Conservation (phyloP, 2,797 vertebrate species). For the Pangasius djambal region DNA sequence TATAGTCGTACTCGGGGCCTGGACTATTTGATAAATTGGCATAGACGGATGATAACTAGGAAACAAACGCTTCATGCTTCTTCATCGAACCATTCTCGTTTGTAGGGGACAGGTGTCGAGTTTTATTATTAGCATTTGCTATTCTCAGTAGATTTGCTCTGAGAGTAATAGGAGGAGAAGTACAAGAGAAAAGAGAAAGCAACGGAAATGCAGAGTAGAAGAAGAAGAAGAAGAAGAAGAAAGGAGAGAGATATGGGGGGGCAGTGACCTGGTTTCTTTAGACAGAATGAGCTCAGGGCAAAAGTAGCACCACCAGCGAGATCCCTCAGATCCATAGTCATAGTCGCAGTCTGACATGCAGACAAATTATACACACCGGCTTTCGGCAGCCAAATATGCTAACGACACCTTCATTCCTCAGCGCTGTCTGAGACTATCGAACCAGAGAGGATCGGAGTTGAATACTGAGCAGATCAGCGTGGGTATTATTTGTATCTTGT, state of each 20-base stretch:
- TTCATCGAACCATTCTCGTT: neutral
- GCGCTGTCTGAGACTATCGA: neutral
- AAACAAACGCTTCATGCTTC: conserved; percentile 58
- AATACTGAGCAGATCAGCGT: conserved; percentile 10
- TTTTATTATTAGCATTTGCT: conserved; percentile 37
- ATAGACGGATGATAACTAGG: conserved; percentile 60
- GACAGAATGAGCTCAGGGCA: conserved; percentile 77
- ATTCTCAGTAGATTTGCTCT: conserved; percentile 37
- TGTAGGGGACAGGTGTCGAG: conserved; percentile 22
- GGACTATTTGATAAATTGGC: conserved; percentile 61
- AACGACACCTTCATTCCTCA: conserved; percentile 12
- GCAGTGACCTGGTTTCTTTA: conserved; percentile 75
- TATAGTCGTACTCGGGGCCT: conserved; percentile 65
- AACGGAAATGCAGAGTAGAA: neutral
- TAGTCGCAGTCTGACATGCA: conserved; percentile 29
- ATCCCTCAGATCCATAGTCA: conserved; percentile 47
- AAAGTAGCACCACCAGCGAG: conserved; percentile 56
- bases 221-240: conserved; percentile 25
- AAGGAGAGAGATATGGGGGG: conserved; percentile 33
- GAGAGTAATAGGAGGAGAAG: conserved; percentile 51
- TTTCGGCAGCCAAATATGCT: neutral
- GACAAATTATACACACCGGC: conserved; percentile 47
- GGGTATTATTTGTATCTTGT: conserved; percentile 20
- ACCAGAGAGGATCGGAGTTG: conserved; percentile 10
- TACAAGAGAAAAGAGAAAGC: neutral